These are phyloP conservation scores for Hydropotes inermis DNA, from an alignment of 2,113 vertebrate species.

Conservation along the genomic window DNA sequence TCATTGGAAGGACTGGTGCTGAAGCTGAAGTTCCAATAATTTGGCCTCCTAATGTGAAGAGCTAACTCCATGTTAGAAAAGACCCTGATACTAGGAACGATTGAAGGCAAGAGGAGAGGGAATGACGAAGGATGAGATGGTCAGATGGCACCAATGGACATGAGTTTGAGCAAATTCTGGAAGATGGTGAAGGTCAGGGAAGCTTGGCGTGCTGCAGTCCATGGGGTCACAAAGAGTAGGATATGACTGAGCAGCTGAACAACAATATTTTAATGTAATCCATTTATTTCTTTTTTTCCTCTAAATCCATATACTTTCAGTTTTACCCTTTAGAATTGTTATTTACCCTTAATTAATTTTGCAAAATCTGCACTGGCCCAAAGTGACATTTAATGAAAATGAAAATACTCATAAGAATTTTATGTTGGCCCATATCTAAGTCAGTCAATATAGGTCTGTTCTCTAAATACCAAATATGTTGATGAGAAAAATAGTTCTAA, in stretches of 20 bases:
- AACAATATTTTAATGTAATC: not conserved
- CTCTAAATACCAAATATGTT: not conserved
- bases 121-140: not conserved
- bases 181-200: not conserved
- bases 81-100: not conserved
- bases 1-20: not conserved
- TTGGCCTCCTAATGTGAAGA: not conserved
- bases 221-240: not conserved
- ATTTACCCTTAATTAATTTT: not conserved
- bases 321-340: not conserved
- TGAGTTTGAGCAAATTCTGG: not conserved
- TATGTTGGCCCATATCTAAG: not conserved
- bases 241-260: fast-evolving
- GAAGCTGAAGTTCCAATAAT: not conserved
- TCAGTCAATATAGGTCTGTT: not conserved
- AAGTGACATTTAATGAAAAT: not conserved
- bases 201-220: not conserved
- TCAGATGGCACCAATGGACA: not conserved
- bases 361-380: not conserved
- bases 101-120: not conserved
- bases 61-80: not conserved
- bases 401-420: not conserved
- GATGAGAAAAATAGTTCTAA: not conserved
- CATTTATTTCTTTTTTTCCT: not conserved
- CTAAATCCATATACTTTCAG: not conserved